phyloP scores from a whole-genome alignment of 2,888 invertebrate species.

The Rhyacophila evoluta region DNA sequence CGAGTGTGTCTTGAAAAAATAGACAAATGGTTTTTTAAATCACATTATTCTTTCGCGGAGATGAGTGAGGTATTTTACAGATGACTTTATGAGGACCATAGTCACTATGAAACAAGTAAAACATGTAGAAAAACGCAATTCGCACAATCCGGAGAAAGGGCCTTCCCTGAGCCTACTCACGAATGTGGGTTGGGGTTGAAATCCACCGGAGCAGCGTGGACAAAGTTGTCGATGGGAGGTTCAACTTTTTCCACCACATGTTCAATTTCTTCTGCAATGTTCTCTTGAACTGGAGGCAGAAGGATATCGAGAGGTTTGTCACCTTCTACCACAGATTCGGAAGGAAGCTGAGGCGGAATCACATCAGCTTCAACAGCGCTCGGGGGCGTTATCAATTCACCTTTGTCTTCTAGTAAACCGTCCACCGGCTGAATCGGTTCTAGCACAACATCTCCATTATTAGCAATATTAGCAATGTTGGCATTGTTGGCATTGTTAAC shows the following conservation, averaged over 20 bases:
- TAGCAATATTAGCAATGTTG: slow-evolving; percentile 63
- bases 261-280: not conserved
- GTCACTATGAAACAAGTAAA: slow-evolving; percentile 3
- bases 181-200: slow-evolving; percentile 67
- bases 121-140: not conserved
- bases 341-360: slow-evolving; percentile 59
- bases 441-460: slow-evolving; percentile 52
- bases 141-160: slow-evolving; percentile 40
- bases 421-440: not conserved
- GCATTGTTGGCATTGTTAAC: slow-evolving; percentile 61
- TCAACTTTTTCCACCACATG: not conserved
- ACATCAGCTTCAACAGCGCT: slow-evolving; percentile 63
- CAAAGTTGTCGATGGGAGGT: slow-evolving; percentile 56
- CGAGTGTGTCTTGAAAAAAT: not conserved
- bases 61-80: slow-evolving; percentile 17
- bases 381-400: slow-evolving; percentile 65
- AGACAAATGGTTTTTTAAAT: not conserved
- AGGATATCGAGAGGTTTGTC: not conserved
- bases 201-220: slow-evolving; percentile 63
- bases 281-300: not conserved
- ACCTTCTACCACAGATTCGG: slow-evolving; percentile 27
- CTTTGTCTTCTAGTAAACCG: not conserved
- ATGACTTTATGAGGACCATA: slow-evolving; percentile 6
- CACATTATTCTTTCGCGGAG: not conserved
- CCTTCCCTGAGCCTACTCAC: slow-evolving; percentile 62